Conservation (phyloP, 2,888 invertebrate genomes). For the Melanchra persicariae region DNA sequence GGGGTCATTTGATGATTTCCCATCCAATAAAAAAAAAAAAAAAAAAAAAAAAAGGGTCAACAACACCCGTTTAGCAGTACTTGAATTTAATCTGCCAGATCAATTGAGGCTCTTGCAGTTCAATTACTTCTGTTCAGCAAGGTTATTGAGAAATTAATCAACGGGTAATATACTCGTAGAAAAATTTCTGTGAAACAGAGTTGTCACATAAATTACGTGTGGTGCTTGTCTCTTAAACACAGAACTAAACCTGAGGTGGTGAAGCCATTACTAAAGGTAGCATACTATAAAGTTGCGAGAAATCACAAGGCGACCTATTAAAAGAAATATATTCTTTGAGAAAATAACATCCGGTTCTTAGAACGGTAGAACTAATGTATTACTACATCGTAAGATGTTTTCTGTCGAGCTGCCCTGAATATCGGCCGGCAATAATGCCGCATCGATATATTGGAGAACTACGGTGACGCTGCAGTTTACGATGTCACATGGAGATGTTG, state of each 20-base stretch:
- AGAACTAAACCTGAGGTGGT: not conserved
- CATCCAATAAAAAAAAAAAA: no score
- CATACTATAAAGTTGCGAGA: not conserved
- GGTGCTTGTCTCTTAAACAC: accelerated
- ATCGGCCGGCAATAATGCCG: conserved; percentile 11
- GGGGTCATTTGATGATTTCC: no score
- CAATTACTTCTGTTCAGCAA: no score
- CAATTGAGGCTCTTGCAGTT: no score
- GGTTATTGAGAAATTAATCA: no score
- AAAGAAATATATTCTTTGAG: not conserved
- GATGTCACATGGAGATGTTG: not conserved
- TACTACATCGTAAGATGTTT: not conserved
- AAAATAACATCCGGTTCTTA: not conserved
- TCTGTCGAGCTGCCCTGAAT: conserved; percentile 16
- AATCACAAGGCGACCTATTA: not conserved
- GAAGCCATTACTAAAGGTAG: not conserved
- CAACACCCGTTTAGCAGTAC: not conserved
- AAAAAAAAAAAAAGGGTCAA: no score
- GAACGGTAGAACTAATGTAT: not conserved
- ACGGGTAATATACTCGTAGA: not conserved
- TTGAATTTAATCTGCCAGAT: not conserved
- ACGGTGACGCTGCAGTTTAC: conserved; percentile 6
- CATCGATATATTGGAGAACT: conserved; percentile 26
- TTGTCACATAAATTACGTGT: no score
- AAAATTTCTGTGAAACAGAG: not conserved